Evolutionary conservation across 2,113 vertebrate genomes (phyloP), one percentile per base, ranked within the genome.

Genomic region (Brienomyrus brachyistius): DNA sequence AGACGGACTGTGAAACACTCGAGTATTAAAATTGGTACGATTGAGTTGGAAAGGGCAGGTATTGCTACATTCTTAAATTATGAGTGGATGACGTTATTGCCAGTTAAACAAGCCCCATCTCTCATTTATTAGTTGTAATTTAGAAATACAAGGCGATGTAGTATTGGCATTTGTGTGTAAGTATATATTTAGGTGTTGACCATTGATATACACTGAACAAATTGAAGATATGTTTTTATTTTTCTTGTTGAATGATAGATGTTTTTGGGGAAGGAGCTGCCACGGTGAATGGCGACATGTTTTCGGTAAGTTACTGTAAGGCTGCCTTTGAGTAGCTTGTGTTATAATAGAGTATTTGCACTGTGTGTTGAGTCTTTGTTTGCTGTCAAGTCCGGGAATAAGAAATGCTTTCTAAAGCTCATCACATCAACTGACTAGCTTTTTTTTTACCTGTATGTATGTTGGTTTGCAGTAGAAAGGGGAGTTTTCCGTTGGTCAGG

Each of bases 211-310:
- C n/a, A 70, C 62, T 70, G 62, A 70, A 31, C 10, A 70, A 70
- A n/a, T 70, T 70, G 13, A 70, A 11, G 62, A 31, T 70, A 4
- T 31, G 10, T 27, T 11, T 70, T 66, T 27, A 10, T 62, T 66
- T 52, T 87, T 43, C 6, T 90, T 83, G 83, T 19, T 87, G 54
- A 50, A 80, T 89, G 48, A 2, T 7, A 98, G 97, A 95, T 94
- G 95, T 88, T 66, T 97, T 98, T 91, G 97, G 94, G 91, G 97
- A 96, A n/a, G 94, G 95, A 90, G 94, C 95, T 5, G 95, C 97
- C 13, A 92, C 95, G 1, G 90, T 99, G 92, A 99, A 99, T 83
- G 98, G 98, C 91, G 98, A 99, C 27, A 88, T 98, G 91, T 99
- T 97, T 94, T 96, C 97, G 97, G 98, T 99, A 92, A 96, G 93